phyloP scores from a whole-genome alignment of 2,888 invertebrate species.

The Pollenia griseotomentosa region DNA sequence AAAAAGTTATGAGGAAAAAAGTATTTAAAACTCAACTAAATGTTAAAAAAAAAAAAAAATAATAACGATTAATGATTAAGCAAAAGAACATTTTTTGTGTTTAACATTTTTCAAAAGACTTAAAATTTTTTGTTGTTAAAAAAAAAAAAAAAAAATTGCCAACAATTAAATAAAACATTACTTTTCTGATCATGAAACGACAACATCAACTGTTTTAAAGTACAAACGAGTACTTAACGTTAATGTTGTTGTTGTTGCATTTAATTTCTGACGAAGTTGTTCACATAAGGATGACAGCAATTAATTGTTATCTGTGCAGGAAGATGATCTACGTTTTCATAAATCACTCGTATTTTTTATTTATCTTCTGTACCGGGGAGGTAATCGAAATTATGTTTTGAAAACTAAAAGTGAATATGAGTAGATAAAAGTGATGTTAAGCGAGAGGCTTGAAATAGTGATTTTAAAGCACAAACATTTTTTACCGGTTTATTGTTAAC shows the following conservation, averaged over 20 bases:
- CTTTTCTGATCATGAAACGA: neutral
- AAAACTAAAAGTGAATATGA: too few relatives aligned
- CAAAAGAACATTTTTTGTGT: conserved; percentile 27
- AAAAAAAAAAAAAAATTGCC: conserved; percentile 12
- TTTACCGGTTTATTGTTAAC: too few relatives aligned
- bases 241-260: conserved; percentile 16
- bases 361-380: neutral
- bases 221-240: neutral
- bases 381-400: neutral
- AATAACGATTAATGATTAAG: conserved; percentile 24
- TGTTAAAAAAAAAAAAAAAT: conserved; percentile 18
- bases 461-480: too few relatives aligned
- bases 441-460: too few relatives aligned
- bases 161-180: conserved; percentile 39
- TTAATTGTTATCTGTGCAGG: conserved; percentile 57
- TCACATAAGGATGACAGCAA: conserved; percentile 62
- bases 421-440: too few relatives aligned
- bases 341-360: conserved; percentile 10
- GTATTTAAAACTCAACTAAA: conserved; percentile 30
- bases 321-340: conserved; percentile 43
- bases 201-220: conserved; percentile 46
- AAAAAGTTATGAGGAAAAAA: conserved; percentile 31
- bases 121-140: neutral
- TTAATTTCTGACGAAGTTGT: conserved; percentile 39
- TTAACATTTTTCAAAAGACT: neutral